A percentile compares a stretch with the other conserved stretches of the same genome.
Evolutionary conservation across 2,797 vertebrate genomes (phyloP).

Genomic region (Phoeniculus purpureus): DNA sequence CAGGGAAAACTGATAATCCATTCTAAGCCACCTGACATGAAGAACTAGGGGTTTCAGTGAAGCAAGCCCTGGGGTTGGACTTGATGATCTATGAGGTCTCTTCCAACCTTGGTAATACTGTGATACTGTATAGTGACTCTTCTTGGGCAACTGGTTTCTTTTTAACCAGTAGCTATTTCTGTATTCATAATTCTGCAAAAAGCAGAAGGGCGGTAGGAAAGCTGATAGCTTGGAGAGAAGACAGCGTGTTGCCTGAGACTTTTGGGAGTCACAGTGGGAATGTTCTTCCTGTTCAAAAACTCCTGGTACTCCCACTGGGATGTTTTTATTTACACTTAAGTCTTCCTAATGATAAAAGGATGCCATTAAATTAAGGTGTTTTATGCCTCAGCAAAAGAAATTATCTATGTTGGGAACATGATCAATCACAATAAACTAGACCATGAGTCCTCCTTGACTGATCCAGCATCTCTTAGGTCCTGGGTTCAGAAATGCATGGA

Average conservation of each 20-base stretch:
- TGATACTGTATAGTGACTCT: neutral
- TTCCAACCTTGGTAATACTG: too few relatives aligned
- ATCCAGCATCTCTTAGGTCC: neutral
- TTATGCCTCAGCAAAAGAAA: neutral
- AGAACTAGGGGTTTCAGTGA: neutral
- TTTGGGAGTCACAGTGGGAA: neutral
- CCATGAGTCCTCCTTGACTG: neutral
- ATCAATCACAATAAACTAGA: constrained; percentile 15
- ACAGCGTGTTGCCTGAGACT: neutral
- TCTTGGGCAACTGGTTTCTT: neutral
- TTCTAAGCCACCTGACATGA: neutral
- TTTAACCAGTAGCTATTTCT: neutral
- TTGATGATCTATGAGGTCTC: too few relatives aligned
- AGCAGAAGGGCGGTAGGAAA: neutral
- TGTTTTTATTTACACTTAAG: neutral
- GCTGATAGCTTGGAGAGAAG: neutral
- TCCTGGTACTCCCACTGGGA: neutral
- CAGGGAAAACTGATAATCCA: neutral
- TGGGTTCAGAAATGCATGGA: neutral
- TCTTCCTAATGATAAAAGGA: constrained; percentile 26
- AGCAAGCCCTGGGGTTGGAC: too few relatives aligned
- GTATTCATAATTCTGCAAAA: neutral
- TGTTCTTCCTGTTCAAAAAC: neutral
- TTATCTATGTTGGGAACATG: neutral
- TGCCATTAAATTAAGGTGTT: neutral